A percentile compares a stretch with the other conserved stretches of the same genome.
phyloP scores from a whole-genome alignment of 2,888 invertebrate species.

The Epinotia bilunana region DNA sequence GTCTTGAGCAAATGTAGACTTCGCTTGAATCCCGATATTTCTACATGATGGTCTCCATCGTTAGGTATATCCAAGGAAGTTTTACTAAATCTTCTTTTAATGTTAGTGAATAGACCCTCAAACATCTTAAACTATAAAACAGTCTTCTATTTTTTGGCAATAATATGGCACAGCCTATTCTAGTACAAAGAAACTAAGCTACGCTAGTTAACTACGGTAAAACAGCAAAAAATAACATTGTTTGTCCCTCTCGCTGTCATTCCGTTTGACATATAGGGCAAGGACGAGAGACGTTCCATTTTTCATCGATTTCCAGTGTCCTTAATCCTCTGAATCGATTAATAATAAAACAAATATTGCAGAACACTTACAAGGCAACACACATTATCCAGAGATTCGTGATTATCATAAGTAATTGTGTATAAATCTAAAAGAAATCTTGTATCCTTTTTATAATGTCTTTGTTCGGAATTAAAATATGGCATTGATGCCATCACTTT shows the following conservation, averaged over 20 bases:
- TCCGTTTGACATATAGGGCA: slow-evolving; percentile 80
- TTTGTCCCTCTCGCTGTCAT: slow-evolving; percentile 55
- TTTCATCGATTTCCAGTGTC: slow-evolving; percentile 47
- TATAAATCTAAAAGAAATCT: slow-evolving; percentile 93
- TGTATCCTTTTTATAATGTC: slow-evolving; percentile 95
- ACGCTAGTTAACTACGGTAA: slow-evolving; percentile 7
- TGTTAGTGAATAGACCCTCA: slow-evolving; percentile 73
- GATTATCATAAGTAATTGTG: slow-evolving; percentile 93
- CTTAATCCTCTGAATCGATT: slow-evolving; percentile 7
- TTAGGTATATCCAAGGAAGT: slow-evolving; percentile 62
- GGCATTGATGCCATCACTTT: slow-evolving; percentile 80
- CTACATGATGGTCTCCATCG: slow-evolving; percentile 55
- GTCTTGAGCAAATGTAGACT: slow-evolving; percentile 70
- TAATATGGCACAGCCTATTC: slow-evolving; percentile 66
- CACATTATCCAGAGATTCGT: slow-evolving; percentile 90
- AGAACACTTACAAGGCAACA: slow-evolving; percentile 86
- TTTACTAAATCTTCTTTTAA: slow-evolving; percentile 76
- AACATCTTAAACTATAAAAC: slow-evolving; percentile 78
- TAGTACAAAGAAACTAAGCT: slow-evolving; percentile 25
- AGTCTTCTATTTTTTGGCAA: slow-evolving; percentile 75
- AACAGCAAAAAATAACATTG: slow-evolving; percentile 59
- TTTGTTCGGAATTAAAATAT: slow-evolving; percentile 83
- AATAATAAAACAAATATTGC: slow-evolving; percentile 39
- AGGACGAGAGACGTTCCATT: slow-evolving; percentile 67
- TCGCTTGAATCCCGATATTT: slow-evolving; percentile 68